A percentile compares a stretch with the other conserved stretches of the same genome.
Evolutionary conservation across 2,113 vertebrate genomes (phyloP).

Genomic region (Cyphomyrus plagiostoma): DNA sequence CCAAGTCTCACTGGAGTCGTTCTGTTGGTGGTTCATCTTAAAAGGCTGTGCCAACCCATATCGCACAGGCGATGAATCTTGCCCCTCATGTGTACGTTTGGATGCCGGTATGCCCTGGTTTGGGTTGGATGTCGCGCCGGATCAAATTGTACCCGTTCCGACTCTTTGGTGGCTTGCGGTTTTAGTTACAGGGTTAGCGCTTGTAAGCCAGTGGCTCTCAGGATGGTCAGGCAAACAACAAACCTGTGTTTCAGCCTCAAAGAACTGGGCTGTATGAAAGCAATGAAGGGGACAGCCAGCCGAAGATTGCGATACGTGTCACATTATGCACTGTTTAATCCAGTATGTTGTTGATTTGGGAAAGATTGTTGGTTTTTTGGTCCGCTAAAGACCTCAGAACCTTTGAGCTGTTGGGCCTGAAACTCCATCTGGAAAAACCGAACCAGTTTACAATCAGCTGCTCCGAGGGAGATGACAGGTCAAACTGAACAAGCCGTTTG

Average conservation of each 20-base stretch:
- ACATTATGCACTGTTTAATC: background rate
- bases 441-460: background rate
- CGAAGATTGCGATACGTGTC: background rate
- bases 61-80: background rate
- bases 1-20: too few species aligned
- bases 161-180: background rate
- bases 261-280: background rate
- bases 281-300: background rate
- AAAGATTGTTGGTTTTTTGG: background rate
- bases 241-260: background rate
- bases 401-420: background rate
- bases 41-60: background rate
- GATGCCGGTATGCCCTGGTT: background rate
- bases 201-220: background rate
- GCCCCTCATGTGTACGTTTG: background rate
- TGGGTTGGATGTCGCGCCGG: background rate
- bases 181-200: background rate
- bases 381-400: background rate
- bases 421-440: background rate
- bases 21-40: too few species aligned
- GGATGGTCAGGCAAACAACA: background rate
- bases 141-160: background rate
- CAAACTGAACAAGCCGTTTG: background rate
- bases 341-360: background rate
- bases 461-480: background rate